Conservation (phyloP, 2,797 vertebrate species). For the Arnoldichthys spilopterus region DNA sequence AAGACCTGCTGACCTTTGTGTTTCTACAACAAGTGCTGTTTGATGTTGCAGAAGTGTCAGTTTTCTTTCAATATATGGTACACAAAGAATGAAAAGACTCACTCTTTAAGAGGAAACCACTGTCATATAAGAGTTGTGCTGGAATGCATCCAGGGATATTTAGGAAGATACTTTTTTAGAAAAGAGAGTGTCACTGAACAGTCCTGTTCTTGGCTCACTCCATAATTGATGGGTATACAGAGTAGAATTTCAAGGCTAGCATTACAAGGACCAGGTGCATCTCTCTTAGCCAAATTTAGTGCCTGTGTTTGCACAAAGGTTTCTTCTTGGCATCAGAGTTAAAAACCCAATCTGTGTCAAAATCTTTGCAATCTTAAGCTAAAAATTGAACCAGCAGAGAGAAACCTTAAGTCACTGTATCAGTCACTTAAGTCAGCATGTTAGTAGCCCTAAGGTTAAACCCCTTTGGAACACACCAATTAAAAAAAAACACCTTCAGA, state of each 20-base stretch:
- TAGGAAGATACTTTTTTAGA: constrained; percentile 42
- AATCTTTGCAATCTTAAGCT: not conserved
- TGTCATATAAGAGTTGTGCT: constrained; percentile 5
- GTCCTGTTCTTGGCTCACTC: constrained; percentile 55
- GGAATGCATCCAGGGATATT: constrained; percentile 18
- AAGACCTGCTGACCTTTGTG: constrained; percentile 16
- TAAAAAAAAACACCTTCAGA: not conserved
- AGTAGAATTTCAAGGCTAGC: constrained; percentile 62
- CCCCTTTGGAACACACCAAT: not conserved
- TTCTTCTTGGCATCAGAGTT: not conserved
- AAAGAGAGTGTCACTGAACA: constrained; percentile 51
- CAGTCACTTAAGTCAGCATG: not conserved
- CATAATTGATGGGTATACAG: constrained; percentile 62
- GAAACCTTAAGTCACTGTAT: not conserved
- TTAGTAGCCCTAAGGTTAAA: not conserved
- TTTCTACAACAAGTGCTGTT: not conserved
- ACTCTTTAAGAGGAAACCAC: constrained; percentile 18
- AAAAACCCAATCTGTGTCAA: constrained; percentile 26
- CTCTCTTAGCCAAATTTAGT: constrained; percentile 40
- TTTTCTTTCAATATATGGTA: not conserved
- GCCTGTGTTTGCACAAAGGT: constrained; percentile 14
- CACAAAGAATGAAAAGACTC: constrained; percentile 6
- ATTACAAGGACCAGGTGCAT: constrained; percentile 55
- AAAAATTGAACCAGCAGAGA: not conserved
- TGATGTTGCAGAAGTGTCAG: not conserved